Base-by-base conservation (phyloP, 2,113 vertebrate species). In the Protobothrops flavoviridis region DNA sequence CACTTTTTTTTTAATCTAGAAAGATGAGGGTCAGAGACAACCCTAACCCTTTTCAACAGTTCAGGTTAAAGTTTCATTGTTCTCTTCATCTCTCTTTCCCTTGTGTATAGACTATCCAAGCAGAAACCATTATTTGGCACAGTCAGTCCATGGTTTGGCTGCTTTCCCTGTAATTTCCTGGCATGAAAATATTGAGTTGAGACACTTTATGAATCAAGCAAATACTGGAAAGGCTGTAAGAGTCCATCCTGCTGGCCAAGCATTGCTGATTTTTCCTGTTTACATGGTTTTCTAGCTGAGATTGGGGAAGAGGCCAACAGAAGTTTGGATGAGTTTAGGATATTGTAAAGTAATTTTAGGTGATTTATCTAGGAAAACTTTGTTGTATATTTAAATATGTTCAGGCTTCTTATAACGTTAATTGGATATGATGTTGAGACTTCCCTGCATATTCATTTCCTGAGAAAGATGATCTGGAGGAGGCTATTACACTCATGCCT, bases 241-340 rank as follows among this genome's bases (percentile, higher is more conserved):
- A 61, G 55, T 90, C 92, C 29, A 39, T 93, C 69, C 88, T 61
- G 92, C 88, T 86, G 88, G 74, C 43, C 55, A 59, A 1, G 74
- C 43, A 26, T 26, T 87, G 92, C 74, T 93, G 88, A 90, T 33
- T 93, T 93, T 93, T 93, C 88, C 92, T 93, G 92, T 93, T 93
- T 90, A 93, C 88, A 90, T 15, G 50, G 45, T 93, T 90, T 90
- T 87, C 88, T 81, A 93, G 88, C 88, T 90, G 88, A 86, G 74
- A 86, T 86, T 93, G 55, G 74, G 56, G 45, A 52, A 45, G 12
- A 90, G 23, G 55, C 74, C 50, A 86, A 93, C 43, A 85, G 86
- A 85, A 5, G 86, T 20, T 24, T 20, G 74, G 45, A 33, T 55
- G 15, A 61, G 29, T 45, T 3, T 50, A 88, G 39, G 53, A 85